Base-by-base conservation (phyloP, 2,113 vertebrate genomes). In the Donacobius atricapilla region DNA sequence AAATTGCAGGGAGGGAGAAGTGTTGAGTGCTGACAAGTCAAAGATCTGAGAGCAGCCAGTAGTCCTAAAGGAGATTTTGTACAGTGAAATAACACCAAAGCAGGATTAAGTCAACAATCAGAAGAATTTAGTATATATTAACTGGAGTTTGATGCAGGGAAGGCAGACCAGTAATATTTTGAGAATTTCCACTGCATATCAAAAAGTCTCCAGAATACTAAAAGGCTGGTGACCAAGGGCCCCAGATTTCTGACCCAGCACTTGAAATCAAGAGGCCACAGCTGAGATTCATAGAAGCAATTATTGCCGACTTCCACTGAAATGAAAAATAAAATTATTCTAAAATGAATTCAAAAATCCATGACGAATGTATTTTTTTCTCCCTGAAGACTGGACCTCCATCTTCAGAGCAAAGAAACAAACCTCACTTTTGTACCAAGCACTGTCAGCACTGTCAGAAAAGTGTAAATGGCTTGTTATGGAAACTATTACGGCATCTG, bases 161-260 rank as follows among this genome's bases (percentile, higher is more conserved):
- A 81, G 39, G 25, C 19, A 89, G 13, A 42, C 3, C 33, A 90
- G 15, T 1, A 54, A 40, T 63, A 54, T 28, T 58, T 24, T 14
- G 5, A 13, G 19, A 70, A 58, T 73, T 68, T 87, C 73, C 47
- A 70, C 6, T 21, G 23, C n/a, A 54, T 57, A 73, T 39, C 27
- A 61, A 27, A 33, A 82, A 30, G 22, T 33, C 44, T 54, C 30
- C 35, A 73, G 64, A 80, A 57, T 33, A 45, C 3, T 30, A 70
- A 73, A 19, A 48, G 24, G 10, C 15, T 37, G 35, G 40, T 13
- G 57, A 50, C 13, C 47, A 70, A 31, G 11, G 12, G 2, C 20
- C 42, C 9, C 17, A 54, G 9, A 13, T 54, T 19, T 90, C n/a
- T 9, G 13, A 69, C 4, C 2, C 10, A 77, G 8, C 0, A 0